Percentiles rank a stretch among this genome's conserved stretches.
Conservation (phyloP, 2,797 vertebrate genomes). For the Chloroceryle amazona region DNA sequence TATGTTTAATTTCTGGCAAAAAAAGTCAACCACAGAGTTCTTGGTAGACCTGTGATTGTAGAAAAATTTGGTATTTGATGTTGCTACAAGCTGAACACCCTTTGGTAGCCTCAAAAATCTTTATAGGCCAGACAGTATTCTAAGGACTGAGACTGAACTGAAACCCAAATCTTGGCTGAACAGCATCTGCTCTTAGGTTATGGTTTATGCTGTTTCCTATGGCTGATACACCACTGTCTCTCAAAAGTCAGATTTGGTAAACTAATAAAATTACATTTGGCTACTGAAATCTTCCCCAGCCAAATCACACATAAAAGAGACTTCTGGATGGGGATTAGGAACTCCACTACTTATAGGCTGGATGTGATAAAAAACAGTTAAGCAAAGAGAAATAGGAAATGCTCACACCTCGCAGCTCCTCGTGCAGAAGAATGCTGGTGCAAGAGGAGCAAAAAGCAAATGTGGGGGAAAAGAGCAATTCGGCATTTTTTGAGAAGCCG, state of each 20-base stretch:
- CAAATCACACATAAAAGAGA: background rate
- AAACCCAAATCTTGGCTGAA: background rate
- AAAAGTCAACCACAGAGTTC: background rate
- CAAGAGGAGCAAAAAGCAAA: background rate
- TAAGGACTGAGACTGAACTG: background rate
- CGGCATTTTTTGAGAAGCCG: background rate
- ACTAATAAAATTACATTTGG: background rate
- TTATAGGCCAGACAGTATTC: too few species aligned
- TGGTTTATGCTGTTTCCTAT: background rate
- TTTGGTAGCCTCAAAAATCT: background rate
- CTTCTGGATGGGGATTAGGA: background rate
- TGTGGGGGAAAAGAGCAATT: background rate
- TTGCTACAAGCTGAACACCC: background rate
- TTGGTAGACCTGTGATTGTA: background rate
- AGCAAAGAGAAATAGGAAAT: background rate
- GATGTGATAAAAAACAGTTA: background rate
- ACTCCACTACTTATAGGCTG: background rate
- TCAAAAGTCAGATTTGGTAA: background rate
- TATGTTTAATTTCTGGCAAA: background rate
- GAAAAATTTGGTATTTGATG: background rate
- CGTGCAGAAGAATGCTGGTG: too few species aligned
- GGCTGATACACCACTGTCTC: background rate
- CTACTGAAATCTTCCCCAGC: background rate
- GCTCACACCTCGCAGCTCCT: fast-evolving
- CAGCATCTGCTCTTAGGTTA: background rate